Conservation (phyloP, 2,113 vertebrate genomes). For the Salvelinus namaycush region DNA sequence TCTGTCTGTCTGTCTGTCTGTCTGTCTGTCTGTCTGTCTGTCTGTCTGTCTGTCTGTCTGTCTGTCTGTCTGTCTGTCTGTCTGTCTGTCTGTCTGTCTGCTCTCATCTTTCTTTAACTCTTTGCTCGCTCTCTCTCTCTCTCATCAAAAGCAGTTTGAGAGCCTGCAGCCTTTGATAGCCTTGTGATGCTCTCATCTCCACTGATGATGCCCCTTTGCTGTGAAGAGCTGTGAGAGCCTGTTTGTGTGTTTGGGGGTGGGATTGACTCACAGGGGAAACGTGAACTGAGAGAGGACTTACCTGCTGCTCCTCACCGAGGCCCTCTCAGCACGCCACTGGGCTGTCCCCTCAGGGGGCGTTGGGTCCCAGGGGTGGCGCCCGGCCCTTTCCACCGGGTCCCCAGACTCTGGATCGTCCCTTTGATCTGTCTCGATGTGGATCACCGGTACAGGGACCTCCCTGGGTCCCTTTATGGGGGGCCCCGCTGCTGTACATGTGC, state of each 20-base stretch:
- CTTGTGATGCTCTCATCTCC: conserved; percentile 17
- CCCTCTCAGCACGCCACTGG: conserved; percentile 49
- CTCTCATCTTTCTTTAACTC: too few species aligned
- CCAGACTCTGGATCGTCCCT: conserved; percentile 71
- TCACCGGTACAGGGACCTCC: conserved; percentile 92
- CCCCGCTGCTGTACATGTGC: conserved; percentile 23
- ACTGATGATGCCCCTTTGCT: conserved; percentile 15
- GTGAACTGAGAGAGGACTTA: conserved; percentile 55
- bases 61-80: too few species aligned
- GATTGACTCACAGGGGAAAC: conserved; percentile 14
- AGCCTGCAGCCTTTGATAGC: not conserved
- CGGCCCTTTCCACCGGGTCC: conserved; percentile 41
- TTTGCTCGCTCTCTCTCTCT: not conserved
- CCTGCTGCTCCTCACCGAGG: conserved; percentile 65
- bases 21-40: too few species aligned
- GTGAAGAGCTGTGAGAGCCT: conserved; percentile 10
- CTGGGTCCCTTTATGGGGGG: conserved; percentile 63
- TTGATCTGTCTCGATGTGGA: conserved; percentile 93
- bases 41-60: too few species aligned
- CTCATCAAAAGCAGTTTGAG: conserved; percentile 15
- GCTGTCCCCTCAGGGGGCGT: conserved; percentile 46
- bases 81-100: too few species aligned
- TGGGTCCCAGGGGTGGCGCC: conserved; percentile 49
- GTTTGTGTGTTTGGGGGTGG: conserved; percentile 8
- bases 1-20: too few species aligned